phyloP scores from a whole-genome alignment of 2,113 vertebrate species.

The Xiphorhynchus elegans region DNA sequence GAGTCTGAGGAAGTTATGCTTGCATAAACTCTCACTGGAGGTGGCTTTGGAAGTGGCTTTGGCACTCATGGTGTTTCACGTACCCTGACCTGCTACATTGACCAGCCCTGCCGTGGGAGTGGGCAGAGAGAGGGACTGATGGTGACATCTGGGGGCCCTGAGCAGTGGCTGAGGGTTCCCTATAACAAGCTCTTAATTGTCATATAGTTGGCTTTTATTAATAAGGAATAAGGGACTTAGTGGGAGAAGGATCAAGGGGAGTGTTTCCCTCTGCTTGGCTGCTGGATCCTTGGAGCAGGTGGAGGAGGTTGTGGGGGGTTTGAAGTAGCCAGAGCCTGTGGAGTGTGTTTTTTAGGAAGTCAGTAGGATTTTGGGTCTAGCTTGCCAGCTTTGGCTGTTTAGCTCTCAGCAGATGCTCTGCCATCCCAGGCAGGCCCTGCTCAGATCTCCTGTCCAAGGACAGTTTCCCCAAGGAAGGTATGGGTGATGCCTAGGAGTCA shows the following conservation, averaged over 20 bases:
- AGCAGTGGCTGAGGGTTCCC: not conserved
- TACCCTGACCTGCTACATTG: not conserved
- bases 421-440: not conserved
- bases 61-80: not conserved
- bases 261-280: not conserved
- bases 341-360: not conserved
- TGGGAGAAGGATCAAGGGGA: not conserved
- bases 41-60: not conserved
- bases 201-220: not conserved
- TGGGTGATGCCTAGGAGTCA: not conserved
- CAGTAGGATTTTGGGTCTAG: not conserved
- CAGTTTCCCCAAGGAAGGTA: not conserved
- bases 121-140: accelerated
- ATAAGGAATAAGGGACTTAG: not conserved
- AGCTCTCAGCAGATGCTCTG: not conserved
- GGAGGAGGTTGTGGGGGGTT: not conserved
- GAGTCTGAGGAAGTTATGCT: not conserved
- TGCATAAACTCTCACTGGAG: accelerated
- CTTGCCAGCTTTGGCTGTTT: not conserved
- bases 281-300: not conserved
- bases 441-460: not conserved
- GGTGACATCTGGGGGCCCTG: not conserved
- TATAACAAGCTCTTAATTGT: not conserved
- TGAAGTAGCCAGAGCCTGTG: not conserved
- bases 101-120: not conserved